These are phyloP conservation scores for Glyptemys insculpta DNA, from an alignment of 2,797 vertebrate genomes.

Conservation along the genomic window DNA sequence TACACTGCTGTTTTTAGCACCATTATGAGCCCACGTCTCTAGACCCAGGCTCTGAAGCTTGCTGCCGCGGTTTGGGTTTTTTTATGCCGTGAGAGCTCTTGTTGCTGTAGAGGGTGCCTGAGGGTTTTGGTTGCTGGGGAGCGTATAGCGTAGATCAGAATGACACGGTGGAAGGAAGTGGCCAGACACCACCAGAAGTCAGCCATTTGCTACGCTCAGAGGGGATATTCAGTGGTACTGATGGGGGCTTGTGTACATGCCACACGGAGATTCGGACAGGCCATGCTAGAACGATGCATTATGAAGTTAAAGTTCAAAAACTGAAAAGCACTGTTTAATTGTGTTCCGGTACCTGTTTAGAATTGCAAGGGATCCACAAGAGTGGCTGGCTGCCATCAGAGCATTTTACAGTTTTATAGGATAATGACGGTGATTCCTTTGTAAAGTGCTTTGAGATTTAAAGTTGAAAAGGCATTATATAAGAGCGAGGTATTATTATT, in stretches of 20 bases:
- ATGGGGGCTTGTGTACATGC: background rate
- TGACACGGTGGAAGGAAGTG: background rate
- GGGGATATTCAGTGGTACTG: background rate
- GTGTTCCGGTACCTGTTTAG: background rate
- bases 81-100: background rate
- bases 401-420: background rate
- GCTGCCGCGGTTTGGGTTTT: background rate
- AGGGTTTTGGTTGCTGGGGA: background rate
- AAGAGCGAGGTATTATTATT: background rate
- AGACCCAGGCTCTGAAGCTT: background rate
- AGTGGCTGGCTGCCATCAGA: background rate
- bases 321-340: background rate
- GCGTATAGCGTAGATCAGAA: background rate
- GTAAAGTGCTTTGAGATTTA: background rate
- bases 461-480: background rate
- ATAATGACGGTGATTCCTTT: background rate
- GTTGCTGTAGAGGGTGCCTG: accelerated
- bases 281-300: background rate
- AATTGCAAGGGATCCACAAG: background rate
- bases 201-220: background rate
- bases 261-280: background rate
- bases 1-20: background rate
- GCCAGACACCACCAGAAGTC: background rate
- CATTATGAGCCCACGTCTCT: background rate
- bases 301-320: background rate